Base-by-base conservation (phyloP, 2,113 vertebrate species). In the Cacatua alba region DNA sequence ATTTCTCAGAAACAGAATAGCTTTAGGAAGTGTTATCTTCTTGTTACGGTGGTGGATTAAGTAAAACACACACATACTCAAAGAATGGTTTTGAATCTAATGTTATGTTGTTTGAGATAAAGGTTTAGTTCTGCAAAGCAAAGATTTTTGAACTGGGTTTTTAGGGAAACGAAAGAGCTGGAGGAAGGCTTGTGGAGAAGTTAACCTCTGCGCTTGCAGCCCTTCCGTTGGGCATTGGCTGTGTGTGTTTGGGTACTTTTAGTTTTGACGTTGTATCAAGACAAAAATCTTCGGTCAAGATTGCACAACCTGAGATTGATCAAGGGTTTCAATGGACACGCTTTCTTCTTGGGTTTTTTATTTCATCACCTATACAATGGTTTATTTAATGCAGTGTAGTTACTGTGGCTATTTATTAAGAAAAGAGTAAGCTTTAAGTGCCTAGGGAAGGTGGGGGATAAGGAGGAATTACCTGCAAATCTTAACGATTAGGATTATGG, bases 361-460 rank as follows among this genome's bases (percentile, higher is more conserved):
- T 94, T 97, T 97, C 55, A 84, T 83, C 39, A 62, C 74, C 68
- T 75, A 11, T 63, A 67, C n/a, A 92, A 86, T 28, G 55, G 51
- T 97, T 97, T 96, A 94, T 97, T 97, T 95, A 96, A 95, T 91
- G 94, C 87, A 95, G 81, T 90, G 83, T 96, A 93, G 77, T 96
- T 97, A 72, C 65, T 93, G 43, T 70, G 63, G 82, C 90, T 96
- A 96, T 96, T 96, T 97, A 97, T 93, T 97, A 92, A 94, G 86
- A 87, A 90, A 95, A 94, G 24, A 76, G 64, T 93, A 89, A 95
- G 91, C 96, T 97, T 96, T 96, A 98, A 98, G 98, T 98, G 98
- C 98, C 98, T 98, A 75, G 94, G 95, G 85, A 86, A 82, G 70
- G 83, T 88, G 94, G 77, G 84, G 41, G 53, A 52, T 85, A 71